Evolutionary conservation across 1,140 invertebrate genomes (phyloP).

Genomic region (Grapholita molesta): DNA sequence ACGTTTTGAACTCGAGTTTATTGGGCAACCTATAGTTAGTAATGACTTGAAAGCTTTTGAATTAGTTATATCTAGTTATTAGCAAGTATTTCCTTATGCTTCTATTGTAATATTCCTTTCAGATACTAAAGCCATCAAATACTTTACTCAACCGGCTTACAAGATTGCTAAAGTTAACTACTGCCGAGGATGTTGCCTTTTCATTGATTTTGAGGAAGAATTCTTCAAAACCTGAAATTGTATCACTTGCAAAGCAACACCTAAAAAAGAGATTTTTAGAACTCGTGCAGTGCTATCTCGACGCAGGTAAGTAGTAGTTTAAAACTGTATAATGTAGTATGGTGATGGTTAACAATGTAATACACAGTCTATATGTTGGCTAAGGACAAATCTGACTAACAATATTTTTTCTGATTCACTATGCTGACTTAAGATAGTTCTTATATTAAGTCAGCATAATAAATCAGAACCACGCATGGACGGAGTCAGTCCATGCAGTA

Average conservation of each 20-base stretch:
- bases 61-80: neutral
- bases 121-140: constrained; percentile 86
- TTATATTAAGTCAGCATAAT: no score
- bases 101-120: constrained; percentile 47
- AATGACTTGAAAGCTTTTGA: neutral
- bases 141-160: constrained; percentile 90
- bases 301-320: constrained; percentile 76
- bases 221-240: constrained; percentile 87
- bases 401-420: neutral
- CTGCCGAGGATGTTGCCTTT: constrained; percentile 94
- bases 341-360: neutral
- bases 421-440: no score
- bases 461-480: no score
- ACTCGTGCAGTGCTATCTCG: constrained; percentile 90
- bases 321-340: neutral
- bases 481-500: no score
- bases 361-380: neutral
- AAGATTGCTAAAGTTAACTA: constrained; percentile 89
- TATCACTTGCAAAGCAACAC: constrained; percentile 85
- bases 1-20: neutral
- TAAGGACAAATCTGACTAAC: neutral
- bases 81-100: constrained; percentile 18
- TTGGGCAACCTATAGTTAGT: constrained; percentile 21
- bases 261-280: constrained; percentile 90
- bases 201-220: constrained; percentile 89